These are phyloP conservation scores for Alligator mississippiensis DNA, from an alignment of 2,113 vertebrate genomes.

Conservation along the genomic window DNA sequence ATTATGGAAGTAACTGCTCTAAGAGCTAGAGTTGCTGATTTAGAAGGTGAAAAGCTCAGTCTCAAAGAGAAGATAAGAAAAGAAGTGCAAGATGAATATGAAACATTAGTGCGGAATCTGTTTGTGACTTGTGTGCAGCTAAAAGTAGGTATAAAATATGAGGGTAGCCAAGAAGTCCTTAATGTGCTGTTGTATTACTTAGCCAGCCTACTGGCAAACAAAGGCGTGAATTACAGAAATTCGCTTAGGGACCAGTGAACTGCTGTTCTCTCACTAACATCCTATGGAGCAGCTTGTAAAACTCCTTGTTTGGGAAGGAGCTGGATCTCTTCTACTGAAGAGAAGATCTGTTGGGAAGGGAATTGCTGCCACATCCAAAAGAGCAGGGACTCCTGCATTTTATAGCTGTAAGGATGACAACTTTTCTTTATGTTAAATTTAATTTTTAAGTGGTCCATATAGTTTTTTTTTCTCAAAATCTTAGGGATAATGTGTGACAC, in stretches of 20 bases:
- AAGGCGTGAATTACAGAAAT: background rate
- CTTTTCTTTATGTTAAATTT: background rate
- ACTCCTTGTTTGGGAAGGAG: conserved; percentile 20
- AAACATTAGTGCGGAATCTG: conserved; percentile 75
- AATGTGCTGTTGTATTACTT: background rate
- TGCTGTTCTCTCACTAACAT: conserved; percentile 47
- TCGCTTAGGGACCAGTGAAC: conserved; percentile 34
- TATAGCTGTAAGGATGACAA: conserved; percentile 5
- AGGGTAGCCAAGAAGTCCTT: background rate
- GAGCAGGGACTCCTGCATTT: background rate
- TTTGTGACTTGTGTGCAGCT: conserved; percentile 77
- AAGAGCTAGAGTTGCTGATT: conserved; percentile 66
- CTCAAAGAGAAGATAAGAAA: conserved; percentile 73
- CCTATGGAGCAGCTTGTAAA: conserved; percentile 34
- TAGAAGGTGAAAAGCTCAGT: conserved; percentile 73
- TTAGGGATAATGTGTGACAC: background rate
- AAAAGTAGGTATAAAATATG: conserved; percentile 74
- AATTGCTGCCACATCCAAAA: conserved; percentile 30
- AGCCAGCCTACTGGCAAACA: background rate
- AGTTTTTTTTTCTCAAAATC: conserved; percentile 37
- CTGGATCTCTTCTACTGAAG: background rate
- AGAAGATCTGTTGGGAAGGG: background rate
- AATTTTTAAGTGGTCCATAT: background rate
- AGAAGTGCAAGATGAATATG: conserved; percentile 73
- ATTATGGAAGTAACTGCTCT: conserved; percentile 81